Conservation (phyloP, 1,140 invertebrate species). For the Cheumatopsyche charites region DNA sequence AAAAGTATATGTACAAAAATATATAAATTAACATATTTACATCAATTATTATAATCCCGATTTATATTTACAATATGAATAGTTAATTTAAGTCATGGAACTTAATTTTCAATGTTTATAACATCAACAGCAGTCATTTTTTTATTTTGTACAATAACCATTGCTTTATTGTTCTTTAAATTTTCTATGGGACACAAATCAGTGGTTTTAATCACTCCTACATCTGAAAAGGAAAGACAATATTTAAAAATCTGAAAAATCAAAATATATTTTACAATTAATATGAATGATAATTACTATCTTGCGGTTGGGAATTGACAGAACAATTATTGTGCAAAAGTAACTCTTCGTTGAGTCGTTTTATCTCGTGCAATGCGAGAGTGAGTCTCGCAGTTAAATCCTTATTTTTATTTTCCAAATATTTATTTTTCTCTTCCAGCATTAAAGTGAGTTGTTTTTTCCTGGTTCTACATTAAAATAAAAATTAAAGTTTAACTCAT, state of each 20-base stretch:
- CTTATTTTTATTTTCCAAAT: constrained; percentile 36
- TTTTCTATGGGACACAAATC: neutral
- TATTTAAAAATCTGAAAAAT: too few species aligned
- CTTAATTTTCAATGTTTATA: too few species aligned
- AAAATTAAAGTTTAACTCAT: neutral
- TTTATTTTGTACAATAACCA: constrained; percentile 10
- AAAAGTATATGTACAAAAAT: too few species aligned
- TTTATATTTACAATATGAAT: too few species aligned
- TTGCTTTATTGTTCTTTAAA: neutral
- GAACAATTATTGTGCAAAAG: constrained; percentile 30
- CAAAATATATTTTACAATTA: neutral
- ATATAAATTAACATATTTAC: too few species aligned
- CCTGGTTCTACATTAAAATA: constrained; percentile 29
- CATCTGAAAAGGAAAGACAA: neutral
- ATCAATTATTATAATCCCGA: too few species aligned
- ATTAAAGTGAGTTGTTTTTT: constrained; percentile 26
- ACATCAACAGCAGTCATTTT: too few species aligned
- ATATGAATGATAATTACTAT: neutral
- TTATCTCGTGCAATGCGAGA: constrained; percentile 38
- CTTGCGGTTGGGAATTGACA: neutral
- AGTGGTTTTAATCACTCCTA: neutral
- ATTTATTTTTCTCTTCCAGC: constrained; percentile 23
- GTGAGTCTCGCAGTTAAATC: constrained; percentile 31
- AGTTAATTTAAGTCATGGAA: too few species aligned
- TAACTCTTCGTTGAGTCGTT: constrained; percentile 27